phyloP scores from a whole-genome alignment of 2,797 vertebrate species.

The Spondyliosoma cantharus region DNA sequence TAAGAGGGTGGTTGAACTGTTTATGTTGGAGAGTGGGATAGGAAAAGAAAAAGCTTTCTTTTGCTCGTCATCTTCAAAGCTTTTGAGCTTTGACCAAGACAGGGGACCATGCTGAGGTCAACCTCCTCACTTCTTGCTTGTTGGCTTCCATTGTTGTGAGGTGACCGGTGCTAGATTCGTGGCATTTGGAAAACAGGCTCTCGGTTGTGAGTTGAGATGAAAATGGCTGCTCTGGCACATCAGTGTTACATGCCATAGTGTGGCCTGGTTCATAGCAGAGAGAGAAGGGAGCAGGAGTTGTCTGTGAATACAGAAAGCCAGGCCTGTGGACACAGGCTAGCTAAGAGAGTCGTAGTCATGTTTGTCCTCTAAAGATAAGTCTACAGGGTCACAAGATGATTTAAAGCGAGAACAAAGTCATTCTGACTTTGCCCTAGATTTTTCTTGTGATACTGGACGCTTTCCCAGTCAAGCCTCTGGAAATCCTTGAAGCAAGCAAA shows the following conservation, averaged over 20 bases:
- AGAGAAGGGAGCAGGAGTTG: conserved; percentile 26
- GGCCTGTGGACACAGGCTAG: conserved; percentile 28
- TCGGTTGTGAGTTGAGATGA: conserved; percentile 68
- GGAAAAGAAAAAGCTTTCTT: background rate
- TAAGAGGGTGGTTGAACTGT: conserved; percentile 68
- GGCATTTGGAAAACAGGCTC: conserved; percentile 63
- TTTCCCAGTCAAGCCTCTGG: background rate
- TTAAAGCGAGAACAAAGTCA: background rate
- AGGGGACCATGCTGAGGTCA: conserved; percentile 33
- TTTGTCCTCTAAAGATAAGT: background rate
- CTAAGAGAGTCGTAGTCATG: conserved; percentile 1
- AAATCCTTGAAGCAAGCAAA: background rate
- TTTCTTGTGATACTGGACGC: too few species aligned
- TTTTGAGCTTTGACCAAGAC: conserved; percentile 47
- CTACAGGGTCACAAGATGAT: background rate
- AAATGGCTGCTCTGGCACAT: conserved; percentile 70
- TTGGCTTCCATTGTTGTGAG: conserved; percentile 35
- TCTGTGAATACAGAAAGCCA: conserved; percentile 34
- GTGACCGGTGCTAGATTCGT: conserved; percentile 36
- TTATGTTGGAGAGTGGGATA: background rate
- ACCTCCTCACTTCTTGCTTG: conserved; percentile 30
- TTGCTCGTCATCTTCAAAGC: conserved; percentile 43
- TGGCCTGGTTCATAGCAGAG: conserved; percentile 50
- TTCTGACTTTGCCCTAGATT: too few species aligned
- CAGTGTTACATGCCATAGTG: conserved; percentile 73